phyloP scores from a whole-genome alignment of 1,140 invertebrate genomes.

The Ladona fulva region DNA sequence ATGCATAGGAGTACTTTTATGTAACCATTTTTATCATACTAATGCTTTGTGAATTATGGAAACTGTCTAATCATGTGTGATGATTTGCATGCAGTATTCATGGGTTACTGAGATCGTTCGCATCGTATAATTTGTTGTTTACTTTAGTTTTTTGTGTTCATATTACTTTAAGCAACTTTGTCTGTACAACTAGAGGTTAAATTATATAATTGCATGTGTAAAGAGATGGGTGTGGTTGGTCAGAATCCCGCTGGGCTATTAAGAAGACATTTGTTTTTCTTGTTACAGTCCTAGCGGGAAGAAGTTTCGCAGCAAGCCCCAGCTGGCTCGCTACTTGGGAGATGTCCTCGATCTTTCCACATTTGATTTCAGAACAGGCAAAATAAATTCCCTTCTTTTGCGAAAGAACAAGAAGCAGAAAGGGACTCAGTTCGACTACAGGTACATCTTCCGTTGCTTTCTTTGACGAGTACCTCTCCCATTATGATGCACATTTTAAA shows the following conservation, averaged over 20 bases:
- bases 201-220: not conserved
- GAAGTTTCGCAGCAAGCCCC: slow-evolving; percentile 71
- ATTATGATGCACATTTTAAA: not conserved
- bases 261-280: slow-evolving; percentile 19
- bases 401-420: slow-evolving; percentile 54
- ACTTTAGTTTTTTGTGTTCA: too few species aligned
- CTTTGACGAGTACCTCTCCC: not conserved
- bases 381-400: slow-evolving; percentile 52
- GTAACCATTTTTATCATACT: too few species aligned
- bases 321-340: slow-evolving; percentile 65
- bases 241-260: slow-evolving; percentile 3
- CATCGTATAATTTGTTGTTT: too few species aligned
- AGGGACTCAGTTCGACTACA: slow-evolving; percentile 53
- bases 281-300: slow-evolving; percentile 61
- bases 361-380: slow-evolving; percentile 75
- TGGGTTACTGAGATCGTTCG: too few species aligned
- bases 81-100: too few species aligned
- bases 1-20: too few species aligned
- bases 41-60: too few species aligned
- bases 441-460: slow-evolving; percentile 32
- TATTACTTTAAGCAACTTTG: too few species aligned
- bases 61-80: too few species aligned
- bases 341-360: slow-evolving; percentile 68
- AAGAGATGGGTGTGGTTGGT: slow-evolving; percentile 4
- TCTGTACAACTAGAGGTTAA: too few species aligned